Percentiles rank a stretch among this genome's conserved stretches.
Evolutionary conservation across 2,113 vertebrate species (phyloP).

Genomic region (Boleophthalmus pectinirostris): DNA sequence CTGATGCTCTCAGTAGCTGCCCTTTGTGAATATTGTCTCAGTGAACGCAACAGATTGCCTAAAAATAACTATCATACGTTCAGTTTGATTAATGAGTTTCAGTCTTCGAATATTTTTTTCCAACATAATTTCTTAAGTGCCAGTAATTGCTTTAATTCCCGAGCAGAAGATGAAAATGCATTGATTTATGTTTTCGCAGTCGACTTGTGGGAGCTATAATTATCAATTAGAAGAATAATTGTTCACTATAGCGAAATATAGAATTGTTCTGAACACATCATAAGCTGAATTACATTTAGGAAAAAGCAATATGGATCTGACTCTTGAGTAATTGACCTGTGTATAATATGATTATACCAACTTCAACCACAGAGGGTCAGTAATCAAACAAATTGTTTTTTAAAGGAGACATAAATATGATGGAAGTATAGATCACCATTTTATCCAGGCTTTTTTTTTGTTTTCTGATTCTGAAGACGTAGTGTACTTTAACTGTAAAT

Average conservation of each 20-base stretch:
- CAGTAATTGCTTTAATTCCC: slow-evolving; percentile 1
- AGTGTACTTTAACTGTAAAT: background rate
- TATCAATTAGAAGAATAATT: background rate
- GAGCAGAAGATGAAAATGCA: background rate
- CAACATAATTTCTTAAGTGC: background rate
- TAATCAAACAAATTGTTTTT: background rate
- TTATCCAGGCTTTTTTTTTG: too few relatives aligned
- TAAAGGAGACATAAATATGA: background rate
- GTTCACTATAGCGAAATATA: background rate
- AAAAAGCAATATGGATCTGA: background rate
- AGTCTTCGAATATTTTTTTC: background rate
- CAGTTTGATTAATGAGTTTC: background rate
- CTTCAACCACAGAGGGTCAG: background rate
- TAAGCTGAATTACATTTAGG: background rate
- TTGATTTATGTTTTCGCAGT: slow-evolving; percentile 4
- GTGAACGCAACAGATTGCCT: background rate
- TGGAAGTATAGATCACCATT: background rate
- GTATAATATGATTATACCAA: background rate
- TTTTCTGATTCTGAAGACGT: background rate
- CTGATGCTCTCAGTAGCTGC: background rate
- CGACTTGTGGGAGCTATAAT: background rate
- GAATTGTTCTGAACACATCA: background rate
- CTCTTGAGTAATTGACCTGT: background rate
- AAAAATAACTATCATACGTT: background rate
- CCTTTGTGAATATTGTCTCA: slow-evolving; percentile 6